Evolutionary conservation across 1,140 invertebrate genomes (phyloP), one percentile per base, ranked within the genome.

Genomic region (Drosophila malerkotliana): DNA sequence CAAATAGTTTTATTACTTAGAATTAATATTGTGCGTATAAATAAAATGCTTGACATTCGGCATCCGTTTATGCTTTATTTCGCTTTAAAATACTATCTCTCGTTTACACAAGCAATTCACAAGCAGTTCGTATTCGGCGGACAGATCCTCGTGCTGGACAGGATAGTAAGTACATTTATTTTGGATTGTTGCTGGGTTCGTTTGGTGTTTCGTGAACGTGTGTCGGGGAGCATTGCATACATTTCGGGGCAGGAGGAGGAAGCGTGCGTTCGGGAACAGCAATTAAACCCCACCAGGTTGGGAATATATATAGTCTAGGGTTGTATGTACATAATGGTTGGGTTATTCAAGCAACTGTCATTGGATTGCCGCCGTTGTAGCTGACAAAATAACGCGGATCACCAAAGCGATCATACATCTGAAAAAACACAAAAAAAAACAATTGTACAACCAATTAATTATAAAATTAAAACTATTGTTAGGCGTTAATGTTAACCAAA

Each of bases 361-460:
- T 91, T 10, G 78, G 84, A 74, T 91, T 91, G 62, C 90, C 79
- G 32, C 90, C 87, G 54, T 75, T 90, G 49, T 84, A 91, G 71
- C 74, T 83, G 51, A 82, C 84, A 90, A 91, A 91, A 68, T 90
- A 91, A 55, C 90, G 77, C 5, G 90, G 83, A 80, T 91, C 90
- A 59, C 88, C 90, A 64, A 91, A 91, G 45, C 89, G 85, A 75
- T 90, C 77, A 69, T 91, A 91, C 67, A 80, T 72, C 90, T 91
- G 90, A 9, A 91, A 90, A 30, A 54, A 79, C 26, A 90, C 58
- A 21, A 21, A 21, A 1, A 3, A 3, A 10, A 69, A 30, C 69
- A 30, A 60, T 9, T 9, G 15, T n/a, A 37, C 1, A 37, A 44
- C 9, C 41, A 47, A 62, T 56, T 21, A 52, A 58, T 30, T 45